Percentiles rank a stretch among this genome's conserved stretches.
These are phyloP conservation scores for Macrocentrus cingulum DNA, from an alignment of 1,140 invertebrate genomes.

Conservation along the genomic window DNA sequence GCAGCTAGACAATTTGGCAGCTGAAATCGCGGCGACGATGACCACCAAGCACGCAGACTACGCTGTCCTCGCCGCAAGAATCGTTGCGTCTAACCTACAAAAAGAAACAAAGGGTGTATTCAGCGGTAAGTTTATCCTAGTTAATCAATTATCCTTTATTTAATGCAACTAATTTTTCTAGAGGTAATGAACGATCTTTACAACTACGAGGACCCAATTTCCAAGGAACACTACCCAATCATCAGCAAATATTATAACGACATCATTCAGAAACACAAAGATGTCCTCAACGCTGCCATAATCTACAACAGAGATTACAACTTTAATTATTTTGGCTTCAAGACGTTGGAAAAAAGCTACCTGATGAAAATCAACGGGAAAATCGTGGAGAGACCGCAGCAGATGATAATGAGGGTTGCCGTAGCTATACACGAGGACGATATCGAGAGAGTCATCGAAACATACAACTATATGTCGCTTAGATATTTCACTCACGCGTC, in stretches of 20 bases:
- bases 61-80: conserved; percentile 90
- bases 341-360: conserved; percentile 95
- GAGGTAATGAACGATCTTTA: conserved; percentile 88
- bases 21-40: conserved; percentile 24
- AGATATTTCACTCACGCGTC: conserved; percentile 98
- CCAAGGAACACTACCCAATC: conserved; percentile 73
- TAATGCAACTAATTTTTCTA: neutral
- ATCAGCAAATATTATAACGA: conserved; percentile 83
- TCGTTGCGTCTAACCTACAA: conserved; percentile 95
- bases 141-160: too few relatives aligned
- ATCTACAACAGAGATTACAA: conserved; percentile 97
- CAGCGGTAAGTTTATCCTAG: conserved; percentile 56
- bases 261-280: conserved; percentile 66
- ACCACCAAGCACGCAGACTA: conserved; percentile 97
- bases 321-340: conserved; percentile 99
- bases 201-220: conserved; percentile 74
- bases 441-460: conserved; percentile 91
- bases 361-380: conserved; percentile 91
- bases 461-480: conserved; percentile 94
- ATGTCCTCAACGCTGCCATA: conserved; percentile 83
- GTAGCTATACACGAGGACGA: conserved; percentile 96
- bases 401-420: conserved; percentile 97
- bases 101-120: conserved; percentile 76
- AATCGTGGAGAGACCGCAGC: conserved; percentile 94
- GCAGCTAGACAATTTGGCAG: conserved; percentile 86